Percentiles rank a stretch among this genome's conserved stretches.
Conservation (phyloP, 2,113 vertebrate species). For the Trachemys scripta region DNA sequence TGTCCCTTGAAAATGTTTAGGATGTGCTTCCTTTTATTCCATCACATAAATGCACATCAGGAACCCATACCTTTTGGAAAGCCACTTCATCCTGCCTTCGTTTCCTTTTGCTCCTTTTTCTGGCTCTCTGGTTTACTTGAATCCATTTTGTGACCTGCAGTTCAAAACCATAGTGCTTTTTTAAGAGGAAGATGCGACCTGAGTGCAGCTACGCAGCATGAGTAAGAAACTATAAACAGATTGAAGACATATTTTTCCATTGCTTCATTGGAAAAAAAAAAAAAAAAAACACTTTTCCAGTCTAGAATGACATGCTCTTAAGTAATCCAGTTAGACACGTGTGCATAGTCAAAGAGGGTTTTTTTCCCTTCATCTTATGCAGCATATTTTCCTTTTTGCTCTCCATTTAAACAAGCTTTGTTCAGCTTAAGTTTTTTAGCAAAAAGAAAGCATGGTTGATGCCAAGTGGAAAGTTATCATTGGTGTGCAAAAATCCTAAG, state of each 20-base stretch:
- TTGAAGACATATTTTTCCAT: slow-evolving; percentile 57
- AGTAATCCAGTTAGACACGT: neutral
- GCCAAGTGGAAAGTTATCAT: neutral
- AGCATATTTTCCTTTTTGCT: neutral
- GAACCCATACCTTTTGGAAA: slow-evolving; percentile 89
- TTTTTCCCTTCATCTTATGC: neutral
- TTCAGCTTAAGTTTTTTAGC: neutral
- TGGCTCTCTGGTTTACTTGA: slow-evolving; percentile 82
- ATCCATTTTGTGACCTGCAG: slow-evolving; percentile 95
- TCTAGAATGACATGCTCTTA: neutral
- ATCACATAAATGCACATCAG: accelerated
- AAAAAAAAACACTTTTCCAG: neutral
- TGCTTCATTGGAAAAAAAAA: slow-evolving; percentile 58
- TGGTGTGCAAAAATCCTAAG: neutral
- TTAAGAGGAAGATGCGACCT: slow-evolving; percentile 50
- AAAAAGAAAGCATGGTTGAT: neutral
- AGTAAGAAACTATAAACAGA: slow-evolving; percentile 70
- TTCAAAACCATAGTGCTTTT: slow-evolving; percentile 73
- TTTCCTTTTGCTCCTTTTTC: slow-evolving; percentile 88
- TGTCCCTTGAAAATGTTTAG: accelerated
- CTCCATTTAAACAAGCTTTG: neutral
- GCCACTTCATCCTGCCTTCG: slow-evolving; percentile 80
- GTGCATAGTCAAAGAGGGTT: neutral
- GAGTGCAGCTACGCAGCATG: slow-evolving; percentile 40
- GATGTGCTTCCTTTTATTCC: neutral